Percentiles rank a stretch among this genome's conserved stretches.
Conservation (phyloP, 2,888 invertebrate species). For the Spilarctia lutea region DNA sequence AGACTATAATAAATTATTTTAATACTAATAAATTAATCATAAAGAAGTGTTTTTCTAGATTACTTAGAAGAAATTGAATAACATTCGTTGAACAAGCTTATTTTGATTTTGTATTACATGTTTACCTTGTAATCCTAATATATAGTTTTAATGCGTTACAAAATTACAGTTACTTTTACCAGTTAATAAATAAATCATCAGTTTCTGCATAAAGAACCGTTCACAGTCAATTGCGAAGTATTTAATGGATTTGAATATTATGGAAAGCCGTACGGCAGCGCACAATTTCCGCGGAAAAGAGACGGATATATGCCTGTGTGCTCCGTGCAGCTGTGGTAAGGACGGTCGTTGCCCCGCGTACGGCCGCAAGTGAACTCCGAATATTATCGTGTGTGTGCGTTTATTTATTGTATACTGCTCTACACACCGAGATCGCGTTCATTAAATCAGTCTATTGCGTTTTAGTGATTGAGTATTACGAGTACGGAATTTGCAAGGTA, state of each 20-base stretch:
- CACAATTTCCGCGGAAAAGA: constrained; percentile 72
- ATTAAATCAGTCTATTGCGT: constrained; percentile 54
- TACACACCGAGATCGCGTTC: constrained; percentile 52
- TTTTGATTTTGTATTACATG: neutral
- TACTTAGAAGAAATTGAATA: too few species aligned
- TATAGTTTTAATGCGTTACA: neutral
- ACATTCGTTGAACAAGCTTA: neutral
- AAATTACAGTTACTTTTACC: constrained; percentile 19
- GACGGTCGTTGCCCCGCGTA: constrained; percentile 85
- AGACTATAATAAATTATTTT: neutral
- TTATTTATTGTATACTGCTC: constrained; percentile 59
- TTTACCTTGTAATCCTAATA: neutral
- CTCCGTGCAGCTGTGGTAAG: constrained; percentile 81
- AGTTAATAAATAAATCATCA: constrained; percentile 45
- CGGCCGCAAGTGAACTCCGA: constrained; percentile 85
- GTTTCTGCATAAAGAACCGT: constrained; percentile 45
- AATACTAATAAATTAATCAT: too few species aligned
- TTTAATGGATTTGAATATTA: constrained; percentile 60
- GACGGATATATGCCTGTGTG: constrained; percentile 71
- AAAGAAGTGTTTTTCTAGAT: too few species aligned
- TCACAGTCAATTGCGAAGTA: constrained; percentile 43
- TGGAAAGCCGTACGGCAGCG: constrained; percentile 60
- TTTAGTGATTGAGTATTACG: constrained; percentile 47
- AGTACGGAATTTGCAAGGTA: constrained; percentile 49
- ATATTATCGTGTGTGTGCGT: constrained; percentile 78